These are phyloP conservation scores for Chromoteleia sp. DNA, from an alignment of 2,888 invertebrate genomes.

Conservation along the genomic window DNA sequence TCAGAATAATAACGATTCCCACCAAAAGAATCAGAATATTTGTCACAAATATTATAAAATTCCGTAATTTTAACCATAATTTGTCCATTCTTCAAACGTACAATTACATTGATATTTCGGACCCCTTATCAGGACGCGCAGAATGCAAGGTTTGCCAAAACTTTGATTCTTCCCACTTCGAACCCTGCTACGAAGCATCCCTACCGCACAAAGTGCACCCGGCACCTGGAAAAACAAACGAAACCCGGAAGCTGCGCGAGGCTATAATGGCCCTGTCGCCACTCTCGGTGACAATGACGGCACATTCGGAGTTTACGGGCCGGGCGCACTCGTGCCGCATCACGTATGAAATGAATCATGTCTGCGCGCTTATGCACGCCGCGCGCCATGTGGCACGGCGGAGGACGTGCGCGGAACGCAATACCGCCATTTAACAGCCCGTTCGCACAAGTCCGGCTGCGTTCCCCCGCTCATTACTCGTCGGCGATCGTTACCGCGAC, in stretches of 20 bases:
- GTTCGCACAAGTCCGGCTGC: conserved; percentile 70
- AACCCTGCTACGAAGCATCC: background rate
- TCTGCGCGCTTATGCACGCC: conserved; percentile 33
- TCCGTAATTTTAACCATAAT: no score
- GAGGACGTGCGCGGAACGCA: conserved; percentile 66
- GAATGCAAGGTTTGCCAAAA: background rate
- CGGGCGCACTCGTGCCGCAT: conserved; percentile 30
- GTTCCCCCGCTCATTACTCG: conserved; percentile 60
- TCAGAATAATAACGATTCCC: no score
- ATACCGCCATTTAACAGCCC: conserved; percentile 73
- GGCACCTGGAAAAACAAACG: conserved; percentile 35
- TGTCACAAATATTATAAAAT: no score
- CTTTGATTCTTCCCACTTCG: background rate
- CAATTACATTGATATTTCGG: no score
- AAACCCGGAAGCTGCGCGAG: conserved; percentile 10
- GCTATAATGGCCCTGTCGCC: conserved; percentile 19
- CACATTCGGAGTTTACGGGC: conserved; percentile 58
- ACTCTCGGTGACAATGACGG: conserved; percentile 44
- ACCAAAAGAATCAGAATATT: no score
- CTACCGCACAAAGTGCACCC: no score
- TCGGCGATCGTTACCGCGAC: conserved; percentile 50
- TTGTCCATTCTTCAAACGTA: no score
- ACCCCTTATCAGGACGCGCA: no score
- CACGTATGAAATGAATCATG: conserved; percentile 67
- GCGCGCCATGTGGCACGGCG: conserved; percentile 58